phyloP scores from a whole-genome alignment of 2,888 invertebrate genomes.

The Bombyx huttoni region DNA sequence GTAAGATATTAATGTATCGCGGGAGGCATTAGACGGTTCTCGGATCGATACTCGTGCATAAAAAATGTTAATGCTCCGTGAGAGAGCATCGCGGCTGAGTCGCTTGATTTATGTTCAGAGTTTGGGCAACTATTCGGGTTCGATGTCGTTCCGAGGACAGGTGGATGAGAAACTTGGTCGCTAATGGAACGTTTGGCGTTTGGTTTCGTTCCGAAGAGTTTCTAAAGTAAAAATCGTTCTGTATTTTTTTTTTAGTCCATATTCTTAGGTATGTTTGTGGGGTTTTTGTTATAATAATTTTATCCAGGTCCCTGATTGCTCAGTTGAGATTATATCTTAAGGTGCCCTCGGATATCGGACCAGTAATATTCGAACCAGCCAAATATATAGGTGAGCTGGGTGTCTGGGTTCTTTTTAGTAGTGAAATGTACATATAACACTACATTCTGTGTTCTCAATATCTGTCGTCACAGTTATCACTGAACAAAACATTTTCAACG shows the following conservation, averaged over 20 bases:
- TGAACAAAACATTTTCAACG: background rate
- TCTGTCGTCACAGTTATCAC: background rate
- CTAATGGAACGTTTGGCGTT: slow-evolving; percentile 2
- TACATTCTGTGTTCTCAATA: background rate
- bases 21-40: slow-evolving; percentile 68
- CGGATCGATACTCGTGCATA: slow-evolving; percentile 72
- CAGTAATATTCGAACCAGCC: no score
- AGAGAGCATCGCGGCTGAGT: slow-evolving; percentile 47
- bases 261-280: no score
- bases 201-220: background rate
- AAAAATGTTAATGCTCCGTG: slow-evolving; percentile 67
- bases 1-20: slow-evolving; percentile 73
- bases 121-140: slow-evolving; percentile 3
- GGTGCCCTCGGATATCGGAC: no score
- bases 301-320: no score
- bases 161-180: slow-evolving; percentile 3
- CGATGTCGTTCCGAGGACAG: slow-evolving; percentile 6
- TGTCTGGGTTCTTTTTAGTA: no score
- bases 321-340: no score
- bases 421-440: no score
- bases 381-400: no score
- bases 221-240: background rate
- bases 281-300: no score
- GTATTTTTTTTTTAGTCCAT: background rate
- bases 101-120: slow-evolving; percentile 55